Evolutionary conservation across 2,888 invertebrate species (phyloP), one percentile per base, ranked within the genome.

Genomic region (Salticus scenicus): DNA sequence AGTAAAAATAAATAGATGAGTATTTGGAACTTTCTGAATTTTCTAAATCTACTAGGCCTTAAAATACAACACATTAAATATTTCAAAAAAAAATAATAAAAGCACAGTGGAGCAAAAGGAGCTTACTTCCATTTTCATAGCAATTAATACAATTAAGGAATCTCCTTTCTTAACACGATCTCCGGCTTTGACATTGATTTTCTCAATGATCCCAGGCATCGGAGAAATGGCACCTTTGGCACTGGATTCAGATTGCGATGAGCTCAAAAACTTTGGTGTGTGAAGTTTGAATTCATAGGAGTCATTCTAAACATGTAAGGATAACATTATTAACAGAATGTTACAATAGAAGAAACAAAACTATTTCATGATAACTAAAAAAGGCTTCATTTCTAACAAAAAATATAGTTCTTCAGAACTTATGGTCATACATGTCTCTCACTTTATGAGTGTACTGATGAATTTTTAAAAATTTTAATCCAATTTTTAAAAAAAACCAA

Each of bases 121-220:
- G 84, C 89, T 91, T 90, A 94, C 94, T 93, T 99, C 99, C 99
- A 99, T 99, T 93, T 99, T 99, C 99, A 99, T 99, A 0, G 99
- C 99, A 88, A 98, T 97, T 90, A 99, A 95, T 66, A 98, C 95
- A 87, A 98, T 94, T 1, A 99, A 92, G 0, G 96, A 94, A 90
- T 99, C 97, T 0, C 98, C 98, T 90, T 94, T 94, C 88, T 94
- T 94, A 2, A 99, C 97, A 89, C 91, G 89, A 89, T 97, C 95
- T 0, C 98, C 98, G 30, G 93, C 92, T 86, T 93, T 93, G 1
- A 99, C 97, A 27, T 96, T 92, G 71, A 99, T 92, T 91, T 96
- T 97, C 90, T 99, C 98, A 63, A 99, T 93, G 20, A 98, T 94
- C 0, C 99, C 99, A 0, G 99, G 99, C 94, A 99, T 99, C 12